Evolutionary conservation across 2,888 invertebrate genomes (phyloP), one percentile per base, ranked within the genome.

Genomic region (Drosophila quinaria): DNA sequence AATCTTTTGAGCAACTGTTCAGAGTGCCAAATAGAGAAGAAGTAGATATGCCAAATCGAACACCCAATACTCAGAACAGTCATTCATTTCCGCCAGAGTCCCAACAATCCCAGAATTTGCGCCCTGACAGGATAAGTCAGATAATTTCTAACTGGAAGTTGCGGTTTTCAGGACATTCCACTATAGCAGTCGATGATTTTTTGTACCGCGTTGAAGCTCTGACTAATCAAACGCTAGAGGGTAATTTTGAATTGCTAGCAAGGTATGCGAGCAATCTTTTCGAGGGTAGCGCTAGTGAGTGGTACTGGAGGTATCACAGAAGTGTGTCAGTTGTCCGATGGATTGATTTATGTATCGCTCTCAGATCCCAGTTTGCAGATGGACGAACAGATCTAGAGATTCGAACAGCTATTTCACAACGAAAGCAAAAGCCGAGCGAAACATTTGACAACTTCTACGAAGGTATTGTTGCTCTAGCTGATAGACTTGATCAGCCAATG

Each of bases 181-280:
- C 22, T 11, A 31, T 65, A 17, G 33, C 62, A 0, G 49, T 68
- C 9, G 64, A 68, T 9, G 44, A 56, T 33, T 63, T 63, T 33
- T 9, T 68, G 2, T 63, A 68, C 41, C 50, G 62, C 3, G 25
- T 61, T 5, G 54, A 66, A 49, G 56, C 56, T 5, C 33, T 51
- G 0, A 58, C 39, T 3, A 35, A 29, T 8, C 51, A 64, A 41
- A 68, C 58, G 0, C 37, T 64, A 29, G 52, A 47, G 3, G 66
- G 52, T 4, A 41, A 64, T 35, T 55, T 50, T 15, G 33, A 39
- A 5, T 13, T 67, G 15, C 13, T 49, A 8, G 54, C 55, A 6
- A 29, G 50, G 0, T 41, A 68, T 13, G 56, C 63, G 6, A 49
- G 35, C 31, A 52, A 58, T 8, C 4, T 68, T 3, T 58, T 63